Percentiles rank a stretch among this genome's conserved stretches.
phyloP scores from a whole-genome alignment of 2,797 vertebrate species.

The Hirundo rustica region DNA sequence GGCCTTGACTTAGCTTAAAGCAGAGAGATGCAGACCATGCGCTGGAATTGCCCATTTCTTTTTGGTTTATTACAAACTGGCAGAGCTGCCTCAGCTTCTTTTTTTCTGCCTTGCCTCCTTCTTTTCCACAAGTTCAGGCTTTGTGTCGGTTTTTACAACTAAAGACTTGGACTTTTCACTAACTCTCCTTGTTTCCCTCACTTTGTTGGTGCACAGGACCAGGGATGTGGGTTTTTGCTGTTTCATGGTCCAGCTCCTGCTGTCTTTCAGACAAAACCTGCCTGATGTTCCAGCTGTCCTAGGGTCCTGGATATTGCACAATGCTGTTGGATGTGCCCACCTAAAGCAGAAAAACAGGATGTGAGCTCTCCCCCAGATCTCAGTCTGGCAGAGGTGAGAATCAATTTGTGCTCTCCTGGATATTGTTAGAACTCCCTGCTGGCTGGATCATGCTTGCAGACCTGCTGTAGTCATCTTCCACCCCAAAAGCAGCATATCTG shows the following conservation, averaged over 20 bases:
- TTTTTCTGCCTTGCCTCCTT: background rate
- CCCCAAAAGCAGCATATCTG: background rate
- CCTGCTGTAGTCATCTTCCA: background rate
- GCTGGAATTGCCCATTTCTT: background rate
- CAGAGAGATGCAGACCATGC: background rate
- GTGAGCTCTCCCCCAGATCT: background rate
- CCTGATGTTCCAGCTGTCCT: background rate
- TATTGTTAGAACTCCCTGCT: background rate
- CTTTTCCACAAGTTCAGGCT: background rate
- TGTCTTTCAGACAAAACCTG: background rate
- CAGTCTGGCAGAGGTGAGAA: background rate
- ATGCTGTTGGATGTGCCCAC: background rate
- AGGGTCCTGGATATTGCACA: background rate
- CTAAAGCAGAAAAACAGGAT: background rate
- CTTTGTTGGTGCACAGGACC: background rate
- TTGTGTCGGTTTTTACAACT: background rate
- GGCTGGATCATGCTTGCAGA: background rate
- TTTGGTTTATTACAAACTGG: background rate
- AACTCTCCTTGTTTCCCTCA: background rate
- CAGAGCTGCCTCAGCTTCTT: background rate
- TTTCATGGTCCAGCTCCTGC: background rate
- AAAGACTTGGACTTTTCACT: background rate
- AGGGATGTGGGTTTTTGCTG: background rate
- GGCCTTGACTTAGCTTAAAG: background rate
- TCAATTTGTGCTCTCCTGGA: background rate